These are phyloP conservation scores for Epinotia nisella DNA, from an alignment of 2,888 invertebrate species.

Conservation along the genomic window DNA sequence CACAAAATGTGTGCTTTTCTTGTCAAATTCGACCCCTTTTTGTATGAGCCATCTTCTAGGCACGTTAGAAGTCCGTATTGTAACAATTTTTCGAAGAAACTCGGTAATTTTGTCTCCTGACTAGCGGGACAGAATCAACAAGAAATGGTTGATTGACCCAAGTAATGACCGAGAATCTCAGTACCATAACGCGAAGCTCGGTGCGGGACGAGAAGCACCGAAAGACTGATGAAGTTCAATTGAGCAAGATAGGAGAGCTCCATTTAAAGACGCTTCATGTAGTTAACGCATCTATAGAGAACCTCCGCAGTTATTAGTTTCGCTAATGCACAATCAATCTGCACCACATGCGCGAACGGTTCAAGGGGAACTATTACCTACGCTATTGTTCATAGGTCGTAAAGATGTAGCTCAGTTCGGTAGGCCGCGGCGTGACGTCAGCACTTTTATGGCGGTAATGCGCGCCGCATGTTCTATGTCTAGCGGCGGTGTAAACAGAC, in stretches of 20 bases:
- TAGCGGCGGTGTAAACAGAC: slow-evolving; percentile 18
- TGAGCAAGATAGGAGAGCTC: neutral
- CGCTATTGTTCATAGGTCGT: slow-evolving; percentile 13
- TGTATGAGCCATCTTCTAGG: too few species aligned
- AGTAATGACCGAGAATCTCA: too few species aligned
- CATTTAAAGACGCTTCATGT: too few species aligned
- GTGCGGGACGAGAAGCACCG: too few species aligned
- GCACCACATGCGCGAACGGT: neutral
- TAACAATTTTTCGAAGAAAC: too few species aligned
- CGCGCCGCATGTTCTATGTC: slow-evolving; percentile 21
- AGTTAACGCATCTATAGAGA: neutral
- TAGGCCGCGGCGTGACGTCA: neutral
- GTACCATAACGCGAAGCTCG: too few species aligned
- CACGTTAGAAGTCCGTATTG: too few species aligned
- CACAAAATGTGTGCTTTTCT: too few species aligned
- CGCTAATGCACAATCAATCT: slow-evolving; percentile 9
- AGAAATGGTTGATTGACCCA: too few species aligned
- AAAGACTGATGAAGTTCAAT: neutral
- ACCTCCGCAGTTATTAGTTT: slow-evolving; percentile 1
- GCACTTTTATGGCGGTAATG: slow-evolving; percentile 24
- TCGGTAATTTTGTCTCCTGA: too few species aligned
- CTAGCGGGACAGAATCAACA: too few species aligned
- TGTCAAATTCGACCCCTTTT: too few species aligned
- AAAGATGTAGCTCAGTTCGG: slow-evolving; percentile 5
- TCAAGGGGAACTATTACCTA: slow-evolving; percentile 14